These are phyloP conservation scores for Ophthalmolycus amberensis DNA, from an alignment of 2,113 vertebrate genomes.

Conservation along the genomic window DNA sequence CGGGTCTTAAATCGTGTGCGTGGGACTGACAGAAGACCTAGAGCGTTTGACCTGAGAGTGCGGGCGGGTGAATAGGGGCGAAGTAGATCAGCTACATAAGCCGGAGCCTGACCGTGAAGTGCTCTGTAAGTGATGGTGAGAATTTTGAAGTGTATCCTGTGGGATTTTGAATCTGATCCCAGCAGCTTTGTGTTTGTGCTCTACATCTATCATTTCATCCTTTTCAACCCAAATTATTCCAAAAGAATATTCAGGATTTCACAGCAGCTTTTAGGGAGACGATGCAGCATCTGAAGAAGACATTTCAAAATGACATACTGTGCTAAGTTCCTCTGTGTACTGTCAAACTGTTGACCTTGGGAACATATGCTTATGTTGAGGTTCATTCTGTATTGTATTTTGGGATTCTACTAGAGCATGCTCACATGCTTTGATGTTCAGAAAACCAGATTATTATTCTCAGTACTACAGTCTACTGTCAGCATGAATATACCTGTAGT, in stretches of 20 bases:
- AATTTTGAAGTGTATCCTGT: neutral
- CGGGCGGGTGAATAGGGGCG: no score
- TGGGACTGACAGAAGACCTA: no score
- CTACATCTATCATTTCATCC: neutral
- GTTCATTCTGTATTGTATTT: neutral
- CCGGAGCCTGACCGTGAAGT: no score
- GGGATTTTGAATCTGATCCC: constrained; percentile 7
- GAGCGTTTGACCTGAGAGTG: no score
- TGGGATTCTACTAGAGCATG: neutral
- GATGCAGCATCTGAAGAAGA: neutral
- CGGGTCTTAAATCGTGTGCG: no score
- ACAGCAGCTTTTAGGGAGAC: neutral
- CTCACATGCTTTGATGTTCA: neutral
- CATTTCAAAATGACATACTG: neutral
- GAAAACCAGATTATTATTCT: neutral
- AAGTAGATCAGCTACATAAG: no score
- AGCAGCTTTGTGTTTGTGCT: neutral
- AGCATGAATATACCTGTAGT: neutral
- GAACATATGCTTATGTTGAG: neutral
- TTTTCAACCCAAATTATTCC: neutral
- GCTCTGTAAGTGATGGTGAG: no score
- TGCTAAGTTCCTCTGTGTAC: neutral
- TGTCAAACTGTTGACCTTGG: neutral
- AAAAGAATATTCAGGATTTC: neutral
- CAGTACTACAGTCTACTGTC: neutral